These are phyloP conservation scores for Trissolcus brochymenae DNA, from an alignment of 2,888 invertebrate species.

Conservation along the genomic window DNA sequence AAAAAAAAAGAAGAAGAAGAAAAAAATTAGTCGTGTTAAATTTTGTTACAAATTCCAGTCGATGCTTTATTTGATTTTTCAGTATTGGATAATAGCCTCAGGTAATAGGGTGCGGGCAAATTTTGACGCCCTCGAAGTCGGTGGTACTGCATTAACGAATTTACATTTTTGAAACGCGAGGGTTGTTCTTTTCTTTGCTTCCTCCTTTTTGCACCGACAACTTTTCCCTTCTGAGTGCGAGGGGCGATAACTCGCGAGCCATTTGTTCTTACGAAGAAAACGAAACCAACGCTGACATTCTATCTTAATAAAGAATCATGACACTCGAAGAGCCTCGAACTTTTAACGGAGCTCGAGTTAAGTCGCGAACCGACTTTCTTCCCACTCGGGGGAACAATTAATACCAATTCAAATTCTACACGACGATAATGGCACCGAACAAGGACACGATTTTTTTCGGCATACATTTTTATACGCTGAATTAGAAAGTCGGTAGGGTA, in stretches of 20 bases:
- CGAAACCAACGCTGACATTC: constrained; percentile 69
- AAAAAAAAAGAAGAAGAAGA: too few species aligned
- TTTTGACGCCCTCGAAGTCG: constrained; percentile 67
- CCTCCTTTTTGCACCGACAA: constrained; percentile 35
- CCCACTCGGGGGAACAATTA: constrained; percentile 65
- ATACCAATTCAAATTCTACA: constrained; percentile 66
- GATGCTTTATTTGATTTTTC: constrained; percentile 76
- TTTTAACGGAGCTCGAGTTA: constrained; percentile 63
- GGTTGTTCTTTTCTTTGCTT: constrained; percentile 61
- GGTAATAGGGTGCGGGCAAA: constrained; percentile 74
- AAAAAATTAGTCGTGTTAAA: too few species aligned
- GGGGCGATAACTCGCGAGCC: constrained; percentile 75
- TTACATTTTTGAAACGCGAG: constrained; percentile 77
- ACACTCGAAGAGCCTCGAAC: constrained; percentile 63
- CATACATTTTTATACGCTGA: constrained; percentile 30
- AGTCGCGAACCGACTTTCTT: constrained; percentile 46
- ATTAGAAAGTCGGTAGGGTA: constrained; percentile 20
- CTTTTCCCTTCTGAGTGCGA: constrained; percentile 40
- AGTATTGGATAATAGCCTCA: constrained; percentile 76
- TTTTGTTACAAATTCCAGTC: too few species aligned
- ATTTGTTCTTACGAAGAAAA: constrained; percentile 74
- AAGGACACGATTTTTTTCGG: constrained; percentile 35
- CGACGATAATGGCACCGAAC: constrained; percentile 47
- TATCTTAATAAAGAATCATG: constrained; percentile 74
- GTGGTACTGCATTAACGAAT: constrained; percentile 74